Evolutionary conservation across 2,113 vertebrate species (phyloP).

Genomic region (Pollimyrus isidori): DNA sequence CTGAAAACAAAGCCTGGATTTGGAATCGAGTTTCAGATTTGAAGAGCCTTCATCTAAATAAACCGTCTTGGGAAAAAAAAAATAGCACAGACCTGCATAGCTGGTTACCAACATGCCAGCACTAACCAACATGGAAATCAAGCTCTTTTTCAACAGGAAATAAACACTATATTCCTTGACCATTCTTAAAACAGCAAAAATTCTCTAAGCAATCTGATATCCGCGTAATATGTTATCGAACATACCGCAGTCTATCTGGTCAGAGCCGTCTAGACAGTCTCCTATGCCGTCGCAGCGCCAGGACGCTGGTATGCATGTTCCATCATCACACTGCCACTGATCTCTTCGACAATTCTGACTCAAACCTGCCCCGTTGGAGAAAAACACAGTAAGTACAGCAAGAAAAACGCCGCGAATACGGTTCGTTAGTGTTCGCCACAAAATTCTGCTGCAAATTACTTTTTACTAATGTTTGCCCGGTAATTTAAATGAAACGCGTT

Average conservation of each 20-base stretch:
- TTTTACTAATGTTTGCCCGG: background rate
- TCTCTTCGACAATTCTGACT: constrained; percentile 30
- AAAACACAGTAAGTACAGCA: background rate
- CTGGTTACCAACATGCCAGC: background rate
- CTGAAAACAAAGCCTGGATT: background rate
- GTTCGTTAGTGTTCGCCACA: background rate
- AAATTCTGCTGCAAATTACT: background rate
- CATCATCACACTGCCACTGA: constrained; percentile 80
- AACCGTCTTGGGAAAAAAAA: background rate
- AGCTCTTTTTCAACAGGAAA: background rate
- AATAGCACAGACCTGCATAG: background rate
- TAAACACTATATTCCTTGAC: background rate
- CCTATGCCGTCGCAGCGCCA: constrained; percentile 73
- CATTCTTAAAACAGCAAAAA: background rate
- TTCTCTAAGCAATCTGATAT: background rate
- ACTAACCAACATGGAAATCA: background rate
- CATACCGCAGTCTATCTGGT: constrained; percentile 75
- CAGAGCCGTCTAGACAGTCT: constrained; percentile 82
- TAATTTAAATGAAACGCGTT: background rate
- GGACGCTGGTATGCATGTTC: constrained; percentile 59
- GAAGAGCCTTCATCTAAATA: background rate
- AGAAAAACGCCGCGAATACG: background rate
- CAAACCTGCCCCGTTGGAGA: constrained; percentile 31
- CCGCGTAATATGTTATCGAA: background rate
- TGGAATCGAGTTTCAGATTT: background rate